Evolutionary conservation across 1,140 invertebrate genomes (phyloP).

Genomic region (Pectinophora gossypiella): DNA sequence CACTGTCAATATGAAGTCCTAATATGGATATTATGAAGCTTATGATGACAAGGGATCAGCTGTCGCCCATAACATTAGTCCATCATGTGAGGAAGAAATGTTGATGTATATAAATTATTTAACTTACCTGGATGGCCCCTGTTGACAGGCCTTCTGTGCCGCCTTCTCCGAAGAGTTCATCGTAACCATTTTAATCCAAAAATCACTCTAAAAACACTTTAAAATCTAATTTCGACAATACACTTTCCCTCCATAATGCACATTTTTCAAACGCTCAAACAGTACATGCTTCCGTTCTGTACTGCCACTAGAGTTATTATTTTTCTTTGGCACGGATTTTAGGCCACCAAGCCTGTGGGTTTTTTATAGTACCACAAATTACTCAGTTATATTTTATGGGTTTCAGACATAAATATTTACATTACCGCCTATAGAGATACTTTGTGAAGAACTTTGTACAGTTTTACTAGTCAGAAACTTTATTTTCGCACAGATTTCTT

Average conservation of each 20-base stretch:
- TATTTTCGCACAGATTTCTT: no score
- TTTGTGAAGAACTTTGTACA: no score
- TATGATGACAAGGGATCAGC: no score
- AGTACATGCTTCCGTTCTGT: background rate
- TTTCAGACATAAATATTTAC: background rate
- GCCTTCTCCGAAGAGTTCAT: slow-evolving; percentile 73
- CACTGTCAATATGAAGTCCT: no score
- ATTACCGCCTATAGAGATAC: background rate
- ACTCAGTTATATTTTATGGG: background rate
- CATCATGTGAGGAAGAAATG: no score
- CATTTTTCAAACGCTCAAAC: background rate
- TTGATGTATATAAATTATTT: no score
- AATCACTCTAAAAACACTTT: slow-evolving; percentile 14
- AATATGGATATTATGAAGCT: no score
- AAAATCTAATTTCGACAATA: background rate
- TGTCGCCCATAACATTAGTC: no score
- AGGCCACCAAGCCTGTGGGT: background rate
- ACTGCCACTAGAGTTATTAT: no score
- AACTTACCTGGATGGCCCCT: slow-evolving; percentile 63
- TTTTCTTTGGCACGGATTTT: slow-evolving; percentile 1
- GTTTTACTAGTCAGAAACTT: no score
- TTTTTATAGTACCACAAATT: background rate
- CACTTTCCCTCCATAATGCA: background rate
- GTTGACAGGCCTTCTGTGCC: slow-evolving; percentile 64
- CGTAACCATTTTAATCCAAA: slow-evolving; percentile 70